A percentile compares a stretch with the other conserved stretches of the same genome.
Conservation (phyloP, 2,113 vertebrate genomes). For the Rattus rattus region DNA sequence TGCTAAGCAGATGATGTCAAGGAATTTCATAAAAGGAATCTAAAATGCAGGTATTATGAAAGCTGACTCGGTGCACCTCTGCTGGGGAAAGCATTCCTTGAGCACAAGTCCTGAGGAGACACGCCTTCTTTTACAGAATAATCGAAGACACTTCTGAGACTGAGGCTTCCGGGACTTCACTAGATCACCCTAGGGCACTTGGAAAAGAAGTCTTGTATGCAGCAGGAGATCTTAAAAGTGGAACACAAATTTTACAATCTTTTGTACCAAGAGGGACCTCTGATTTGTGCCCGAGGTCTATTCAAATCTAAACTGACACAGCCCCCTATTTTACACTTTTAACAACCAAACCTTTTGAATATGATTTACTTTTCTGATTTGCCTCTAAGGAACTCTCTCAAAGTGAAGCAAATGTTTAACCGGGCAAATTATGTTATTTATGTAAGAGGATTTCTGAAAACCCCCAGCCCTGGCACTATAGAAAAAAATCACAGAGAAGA, state of each 20-base stretch:
- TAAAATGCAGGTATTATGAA: background rate
- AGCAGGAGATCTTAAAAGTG: constrained; percentile 73
- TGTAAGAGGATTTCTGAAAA: constrained; percentile 67
- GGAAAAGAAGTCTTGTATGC: constrained; percentile 67
- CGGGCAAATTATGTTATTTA: constrained; percentile 75
- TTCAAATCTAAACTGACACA: constrained; percentile 74
- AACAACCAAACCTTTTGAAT: constrained; percentile 71
- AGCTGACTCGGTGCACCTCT: background rate
- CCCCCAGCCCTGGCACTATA: constrained; percentile 48
- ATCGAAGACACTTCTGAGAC: constrained; percentile 56
- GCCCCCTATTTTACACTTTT: constrained; percentile 66
- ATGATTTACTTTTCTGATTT: constrained; percentile 67
- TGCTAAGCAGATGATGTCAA: background rate
- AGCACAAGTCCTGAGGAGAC: constrained; percentile 7
- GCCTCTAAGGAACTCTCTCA: constrained; percentile 72
- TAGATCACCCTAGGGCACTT: constrained; percentile 63
- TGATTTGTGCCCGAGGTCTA: constrained; percentile 78
- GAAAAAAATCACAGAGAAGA: constrained; percentile 22
- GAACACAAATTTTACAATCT: constrained; percentile 74
- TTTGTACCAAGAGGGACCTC: constrained; percentile 74
- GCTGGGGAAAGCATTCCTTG: background rate
- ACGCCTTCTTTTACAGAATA: constrained; percentile 37
- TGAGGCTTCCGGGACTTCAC: constrained; percentile 62
- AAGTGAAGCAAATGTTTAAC: constrained; percentile 75
- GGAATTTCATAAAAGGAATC: background rate